Base-by-base conservation (phyloP, 2,888 invertebrate species). In the Busseola fusca region DNA sequence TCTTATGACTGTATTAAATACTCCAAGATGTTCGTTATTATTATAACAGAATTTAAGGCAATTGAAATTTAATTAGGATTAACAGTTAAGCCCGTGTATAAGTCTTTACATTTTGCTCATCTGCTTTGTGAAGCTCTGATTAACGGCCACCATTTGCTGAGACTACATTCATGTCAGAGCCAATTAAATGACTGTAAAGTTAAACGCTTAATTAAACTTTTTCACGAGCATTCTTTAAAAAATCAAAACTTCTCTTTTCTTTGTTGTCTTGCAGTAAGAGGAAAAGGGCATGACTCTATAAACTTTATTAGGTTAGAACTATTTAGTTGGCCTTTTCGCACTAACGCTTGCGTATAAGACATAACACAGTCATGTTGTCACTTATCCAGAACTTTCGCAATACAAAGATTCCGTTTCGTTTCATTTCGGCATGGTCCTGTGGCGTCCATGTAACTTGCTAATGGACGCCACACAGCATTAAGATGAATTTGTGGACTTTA, bases 381-480 rank as follows among this genome's bases (percentile, higher is more conserved):
- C 63, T 69, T 18, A 52, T 58, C 37, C 54, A 48, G 12, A 74
- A 67, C 70, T 67, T 68, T 57, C 3, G 21, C 42, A 63, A 52
- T 60, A 72, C 75, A 63, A 69, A 70, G 68, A 80, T 81, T 69
- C 66, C 64, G 60, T 70, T 70, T 56, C 72, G 63, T 68, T 34
- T 60, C 65, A 62, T 73, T 69, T 72, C n/a, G 67, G 59, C 37
- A 70, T 60, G 54, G 64, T 69, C 54, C 69, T 69, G 65, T 50
- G 54, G 50, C 71, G 37, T 75, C 70, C 86, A 89, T 91, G 87
- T 88, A 87, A 86, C 89, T 89, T 84, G 86, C 91, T 93, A 93
- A 93, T 93, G 91, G 92, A 92, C 83, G 90, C 83, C 89, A 88
- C 90, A 88, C 87, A 87, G 87, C 84, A 88, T 91, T 90, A 92